Percentiles rank a stretch among this genome's conserved stretches.
Evolutionary conservation across 1,140 invertebrate genomes (phyloP).

Genomic region (Monomorium pharaonis): DNA sequence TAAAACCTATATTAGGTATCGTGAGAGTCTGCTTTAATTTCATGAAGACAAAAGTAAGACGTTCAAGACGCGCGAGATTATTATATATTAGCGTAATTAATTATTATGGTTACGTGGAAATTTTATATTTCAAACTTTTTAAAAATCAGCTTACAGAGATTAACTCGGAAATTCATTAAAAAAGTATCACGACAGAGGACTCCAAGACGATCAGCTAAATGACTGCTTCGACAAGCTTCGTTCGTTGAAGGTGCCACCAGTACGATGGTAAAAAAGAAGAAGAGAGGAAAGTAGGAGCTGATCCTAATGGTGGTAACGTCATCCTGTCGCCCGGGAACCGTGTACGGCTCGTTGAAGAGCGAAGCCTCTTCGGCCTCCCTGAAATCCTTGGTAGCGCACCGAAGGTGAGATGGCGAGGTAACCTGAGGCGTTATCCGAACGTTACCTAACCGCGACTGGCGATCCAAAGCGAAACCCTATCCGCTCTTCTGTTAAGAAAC

Average conservation of each 20-base stretch:
- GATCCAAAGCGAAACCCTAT: slow-evolving; percentile 78
- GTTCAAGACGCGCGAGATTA: neutral
- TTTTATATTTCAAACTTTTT: neutral
- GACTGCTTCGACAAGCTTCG: slow-evolving; percentile 27
- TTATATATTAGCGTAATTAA: neutral
- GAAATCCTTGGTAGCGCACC: slow-evolving; percentile 77
- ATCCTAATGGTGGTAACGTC: slow-evolving; percentile 76
- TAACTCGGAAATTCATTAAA: slow-evolving; percentile 22
- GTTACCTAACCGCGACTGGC: slow-evolving; percentile 73
- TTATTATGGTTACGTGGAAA: neutral
- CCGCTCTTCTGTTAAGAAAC: slow-evolving; percentile 73
- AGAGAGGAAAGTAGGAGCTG: slow-evolving; percentile 62
- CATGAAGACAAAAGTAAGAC: neutral
- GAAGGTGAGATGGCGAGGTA: slow-evolving; percentile 76
- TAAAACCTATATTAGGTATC: neutral
- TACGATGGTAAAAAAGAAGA: slow-evolving; percentile 5
- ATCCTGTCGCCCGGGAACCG: slow-evolving; percentile 71
- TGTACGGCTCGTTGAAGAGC: slow-evolving; percentile 73
- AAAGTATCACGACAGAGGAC: neutral
- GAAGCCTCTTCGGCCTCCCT: slow-evolving; percentile 68
- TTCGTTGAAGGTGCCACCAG: slow-evolving; percentile 16
- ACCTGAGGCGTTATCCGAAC: slow-evolving; percentile 77
- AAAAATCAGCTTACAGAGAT: slow-evolving; percentile 15
- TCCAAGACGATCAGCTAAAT: slow-evolving; percentile 4
- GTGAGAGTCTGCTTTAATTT: neutral